Evolutionary conservation across 2,113 vertebrate genomes (phyloP).

Genomic region (Nothocercus julius): DNA sequence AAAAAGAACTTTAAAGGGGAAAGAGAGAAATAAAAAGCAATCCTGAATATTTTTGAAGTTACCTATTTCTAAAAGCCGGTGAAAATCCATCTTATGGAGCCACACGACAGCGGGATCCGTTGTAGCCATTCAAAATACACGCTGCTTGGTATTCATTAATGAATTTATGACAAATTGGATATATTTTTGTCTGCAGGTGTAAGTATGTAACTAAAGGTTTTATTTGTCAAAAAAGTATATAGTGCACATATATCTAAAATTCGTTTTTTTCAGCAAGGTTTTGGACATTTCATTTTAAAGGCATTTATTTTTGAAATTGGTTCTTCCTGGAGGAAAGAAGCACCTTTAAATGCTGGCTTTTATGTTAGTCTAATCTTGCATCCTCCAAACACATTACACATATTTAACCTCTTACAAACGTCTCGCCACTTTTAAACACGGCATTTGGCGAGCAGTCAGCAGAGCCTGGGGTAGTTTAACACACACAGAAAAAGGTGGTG

Average conservation of each 20-base stretch:
- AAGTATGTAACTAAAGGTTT: background rate
- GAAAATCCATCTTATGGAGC: conserved; percentile 12
- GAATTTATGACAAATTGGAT: conserved; percentile 30
- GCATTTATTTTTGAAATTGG: background rate
- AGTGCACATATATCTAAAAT: background rate
- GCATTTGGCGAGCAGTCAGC: background rate
- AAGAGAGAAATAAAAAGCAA: background rate
- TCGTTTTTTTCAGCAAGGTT: background rate
- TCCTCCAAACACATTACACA: background rate
- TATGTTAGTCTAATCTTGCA: background rate
- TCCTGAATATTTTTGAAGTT: background rate
- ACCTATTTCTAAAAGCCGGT: background rate
- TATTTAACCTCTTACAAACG: background rate
- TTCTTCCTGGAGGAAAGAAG: background rate
- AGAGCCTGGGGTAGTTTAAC: background rate
- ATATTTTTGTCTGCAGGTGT: conserved; percentile 10
- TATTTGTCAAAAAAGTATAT: background rate
- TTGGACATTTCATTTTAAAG: background rate
- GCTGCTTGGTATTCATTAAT: background rate
- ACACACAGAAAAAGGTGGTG: background rate
- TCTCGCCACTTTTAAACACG: background rate
- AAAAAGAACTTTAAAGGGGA: background rate
- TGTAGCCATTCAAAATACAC: conserved; percentile 10
- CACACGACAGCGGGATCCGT: background rate
- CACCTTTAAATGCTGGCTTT: background rate